These are phyloP conservation scores for Dromococcyx pavoninus DNA, from an alignment of 2,797 vertebrate species.

Conservation along the genomic window DNA sequence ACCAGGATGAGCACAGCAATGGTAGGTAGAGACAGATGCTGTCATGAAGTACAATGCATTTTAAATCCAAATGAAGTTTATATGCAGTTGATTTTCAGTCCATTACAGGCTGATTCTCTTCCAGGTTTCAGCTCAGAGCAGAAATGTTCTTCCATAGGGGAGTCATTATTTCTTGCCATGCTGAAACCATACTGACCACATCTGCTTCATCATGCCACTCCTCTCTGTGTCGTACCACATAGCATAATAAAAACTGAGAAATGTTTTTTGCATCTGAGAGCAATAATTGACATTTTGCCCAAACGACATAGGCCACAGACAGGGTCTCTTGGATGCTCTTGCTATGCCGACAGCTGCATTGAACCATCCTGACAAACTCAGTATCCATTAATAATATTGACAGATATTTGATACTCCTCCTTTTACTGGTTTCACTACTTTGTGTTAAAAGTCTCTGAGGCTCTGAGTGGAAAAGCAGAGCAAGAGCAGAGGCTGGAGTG, in stretches of 20 bases:
- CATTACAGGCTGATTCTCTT: neutral
- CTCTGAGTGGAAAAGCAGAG: neutral
- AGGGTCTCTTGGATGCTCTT: neutral
- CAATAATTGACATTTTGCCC: neutral
- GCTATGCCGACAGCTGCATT: neutral
- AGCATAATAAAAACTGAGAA: neutral
- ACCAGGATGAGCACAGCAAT: neutral
- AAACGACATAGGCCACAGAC: neutral
- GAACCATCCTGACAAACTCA: neutral
- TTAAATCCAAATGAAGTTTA: neutral
- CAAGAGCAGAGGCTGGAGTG: neutral
- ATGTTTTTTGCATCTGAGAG: neutral
- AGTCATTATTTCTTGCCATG: neutral
- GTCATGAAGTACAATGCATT: neutral
- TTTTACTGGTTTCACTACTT: neutral
- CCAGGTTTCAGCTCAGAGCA: neutral
- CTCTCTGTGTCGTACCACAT: neutral
- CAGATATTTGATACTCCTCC: neutral
- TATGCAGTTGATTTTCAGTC: neutral
- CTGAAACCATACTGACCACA: neutral
- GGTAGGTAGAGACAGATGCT: neutral
- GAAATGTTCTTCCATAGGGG: neutral
- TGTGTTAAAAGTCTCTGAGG: neutral
- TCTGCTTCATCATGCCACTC: neutral
- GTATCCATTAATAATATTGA: neutral